Evolutionary conservation across 2,797 vertebrate species (phyloP).

Genomic region (Hylomyscus alleni): DNA sequence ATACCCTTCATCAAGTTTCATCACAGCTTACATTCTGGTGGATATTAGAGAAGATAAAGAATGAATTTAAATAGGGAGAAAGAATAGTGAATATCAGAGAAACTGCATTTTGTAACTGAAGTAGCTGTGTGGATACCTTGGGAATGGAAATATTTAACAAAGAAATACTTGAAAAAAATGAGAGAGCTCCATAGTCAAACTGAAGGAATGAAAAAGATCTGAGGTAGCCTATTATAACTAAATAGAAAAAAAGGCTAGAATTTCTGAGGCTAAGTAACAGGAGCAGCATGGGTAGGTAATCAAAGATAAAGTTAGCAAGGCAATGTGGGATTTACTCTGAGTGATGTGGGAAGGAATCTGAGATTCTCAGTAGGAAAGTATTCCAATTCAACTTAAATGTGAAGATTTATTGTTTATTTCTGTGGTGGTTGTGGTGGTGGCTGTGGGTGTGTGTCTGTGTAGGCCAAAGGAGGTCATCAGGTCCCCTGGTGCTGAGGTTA

Average conservation of each 20-base stretch:
- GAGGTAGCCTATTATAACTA: neutral
- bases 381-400: slow-evolving; percentile 2
- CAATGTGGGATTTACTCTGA: slow-evolving; percentile 21
- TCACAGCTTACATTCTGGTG: neutral
- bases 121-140: neutral
- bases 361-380: neutral
- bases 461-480: neutral
- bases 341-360: neutral
- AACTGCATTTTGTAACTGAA: slow-evolving; percentile 9
- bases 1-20: neutral
- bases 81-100: neutral
- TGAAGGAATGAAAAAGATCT: slow-evolving; percentile 9
- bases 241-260: neutral
- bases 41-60: slow-evolving; percentile 1
- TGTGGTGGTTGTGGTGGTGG: neutral
- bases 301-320: neutral
- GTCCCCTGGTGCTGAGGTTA: neutral
- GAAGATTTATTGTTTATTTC: neutral
- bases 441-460: neutral
- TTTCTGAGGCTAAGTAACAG: neutral
- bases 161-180: neutral
- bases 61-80: slow-evolving; percentile 14
- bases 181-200: neutral
- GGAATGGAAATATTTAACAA: neutral
- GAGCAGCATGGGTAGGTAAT: neutral